Evolutionary conservation across 2,888 invertebrate species (phyloP), one percentile per base, ranked within the genome.

Genomic region (Tortrix viridana): DNA sequence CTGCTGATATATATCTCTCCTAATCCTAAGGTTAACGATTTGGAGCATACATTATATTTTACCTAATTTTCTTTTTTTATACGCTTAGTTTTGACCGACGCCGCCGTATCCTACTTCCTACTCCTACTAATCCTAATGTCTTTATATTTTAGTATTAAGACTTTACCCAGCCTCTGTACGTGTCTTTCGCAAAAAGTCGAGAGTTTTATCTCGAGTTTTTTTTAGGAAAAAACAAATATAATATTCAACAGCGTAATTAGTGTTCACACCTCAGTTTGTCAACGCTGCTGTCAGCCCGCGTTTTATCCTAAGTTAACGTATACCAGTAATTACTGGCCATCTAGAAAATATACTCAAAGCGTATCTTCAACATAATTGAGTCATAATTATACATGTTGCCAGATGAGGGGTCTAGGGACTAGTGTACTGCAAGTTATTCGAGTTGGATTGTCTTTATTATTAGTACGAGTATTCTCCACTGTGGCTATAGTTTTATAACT

Each of bases 291-390:
- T 5, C 55, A 48, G 37, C 22, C 43, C 43, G 32, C 19, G 32
- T 19, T 38, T 20, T 52, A 54, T 18, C 41, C 48, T 49, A 49
- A 47, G 23, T 38, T 19, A 12, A 43, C 18, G 6, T 32, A 23
- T 6, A 19, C 26, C 37, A 49, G 49, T 55, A 61, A 61, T 61
- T 61, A 55, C 38, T 9, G 32, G 26, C 26, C 48, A 22, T 61
- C 37, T 44, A 56, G 43, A 55, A 50, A 55, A 55, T 54, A 20
- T 48, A 43, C 55, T 55, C 18, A 19, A 19, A 44, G 43, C 49
- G 19, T 20, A 43, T 55, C 43, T 50, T 32, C 55, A 44, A 16
- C n/a, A 55, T 49, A 49, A 61, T 61, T 55, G 48, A 61, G 61
- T 37, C 61, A 61, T 55, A 55, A 61, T 55, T 44, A 44, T 43